phyloP scores from a whole-genome alignment of 2,888 invertebrate species.

The Tetranychus piercei region DNA sequence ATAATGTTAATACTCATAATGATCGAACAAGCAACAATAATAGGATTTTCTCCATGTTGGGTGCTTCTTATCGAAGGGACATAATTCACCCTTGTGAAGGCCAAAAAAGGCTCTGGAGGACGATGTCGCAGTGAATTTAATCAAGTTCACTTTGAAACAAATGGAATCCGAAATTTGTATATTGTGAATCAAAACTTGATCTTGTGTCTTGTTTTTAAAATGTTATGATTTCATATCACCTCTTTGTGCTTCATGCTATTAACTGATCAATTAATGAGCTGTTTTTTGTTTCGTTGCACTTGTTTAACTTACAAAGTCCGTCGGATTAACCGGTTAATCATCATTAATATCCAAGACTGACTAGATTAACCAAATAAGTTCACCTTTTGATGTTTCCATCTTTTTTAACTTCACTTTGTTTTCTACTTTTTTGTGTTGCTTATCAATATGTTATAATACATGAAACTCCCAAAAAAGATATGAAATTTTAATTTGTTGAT shows the following conservation, averaged over 20 bases:
- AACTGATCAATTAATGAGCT: background rate
- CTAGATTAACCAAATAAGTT: too few relatives aligned
- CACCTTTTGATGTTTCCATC: background rate
- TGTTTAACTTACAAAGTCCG: too few relatives aligned
- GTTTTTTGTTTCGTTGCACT: background rate
- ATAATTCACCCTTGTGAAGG: constrained; percentile 6
- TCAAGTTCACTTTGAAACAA: background rate
- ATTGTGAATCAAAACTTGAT: too few relatives aligned
- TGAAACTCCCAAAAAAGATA: background rate
- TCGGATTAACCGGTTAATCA: too few relatives aligned
- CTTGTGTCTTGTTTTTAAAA: background rate
- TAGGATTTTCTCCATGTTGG: background rate
- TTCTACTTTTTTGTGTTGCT: background rate
- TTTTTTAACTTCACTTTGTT: too few relatives aligned
- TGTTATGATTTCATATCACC: too few relatives aligned
- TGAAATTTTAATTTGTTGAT: background rate
- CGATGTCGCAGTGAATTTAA: constrained; percentile 3
- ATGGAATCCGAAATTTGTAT: too few relatives aligned
- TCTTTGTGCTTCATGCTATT: background rate
- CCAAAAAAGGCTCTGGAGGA: constrained; percentile 3
- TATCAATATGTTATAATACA: background rate
- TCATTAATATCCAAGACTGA: too few relatives aligned
- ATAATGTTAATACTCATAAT: background rate
- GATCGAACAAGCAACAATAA: background rate
- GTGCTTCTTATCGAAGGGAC: background rate